phyloP scores from a whole-genome alignment of 2,888 invertebrate genomes.

The Rhagophthalmus giganteus region DNA sequence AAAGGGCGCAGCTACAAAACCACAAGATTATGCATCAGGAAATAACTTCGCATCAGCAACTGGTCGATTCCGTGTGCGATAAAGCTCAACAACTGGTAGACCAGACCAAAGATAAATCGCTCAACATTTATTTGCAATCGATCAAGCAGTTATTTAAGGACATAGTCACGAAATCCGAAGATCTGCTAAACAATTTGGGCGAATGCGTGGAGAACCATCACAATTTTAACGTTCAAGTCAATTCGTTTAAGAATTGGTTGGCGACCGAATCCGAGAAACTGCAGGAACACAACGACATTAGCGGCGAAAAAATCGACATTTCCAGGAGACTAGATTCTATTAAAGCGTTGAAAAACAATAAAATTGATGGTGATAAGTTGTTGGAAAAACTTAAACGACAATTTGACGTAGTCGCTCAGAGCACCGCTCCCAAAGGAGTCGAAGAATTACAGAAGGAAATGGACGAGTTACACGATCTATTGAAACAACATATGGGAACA shows the following conservation, averaged over 20 bases:
- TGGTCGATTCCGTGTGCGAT: conserved; percentile 89
- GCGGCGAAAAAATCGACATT: conserved; percentile 83
- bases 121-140: conserved; percentile 83
- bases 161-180: conserved; percentile 85
- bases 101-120: conserved; percentile 84
- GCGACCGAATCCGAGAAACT: conserved; percentile 78
- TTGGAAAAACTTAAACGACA: conserved; percentile 70
- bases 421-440: conserved; percentile 80
- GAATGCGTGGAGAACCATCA: conserved; percentile 85
- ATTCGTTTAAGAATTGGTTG: conserved; percentile 82
- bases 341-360: conserved; percentile 65
- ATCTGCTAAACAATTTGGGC: conserved; percentile 81
- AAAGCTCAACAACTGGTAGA: conserved; percentile 90
- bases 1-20: conserved; percentile 87
- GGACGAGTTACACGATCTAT: conserved; percentile 66
- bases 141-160: conserved; percentile 87
- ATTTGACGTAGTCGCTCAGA: conserved; percentile 69
- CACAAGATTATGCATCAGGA: conserved; percentile 95
- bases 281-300: conserved; percentile 77
- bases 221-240: conserved; percentile 73
- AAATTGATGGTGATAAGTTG: conserved; percentile 66
- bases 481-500: conserved; percentile 68
- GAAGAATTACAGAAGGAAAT: conserved; percentile 74
- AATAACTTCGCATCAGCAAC: conserved; percentile 85
- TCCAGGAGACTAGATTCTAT: conserved; percentile 70